Evolutionary conservation across 1,140 invertebrate species (phyloP), one percentile per base, ranked within the genome.

Genomic region (Bombus ignitus): DNA sequence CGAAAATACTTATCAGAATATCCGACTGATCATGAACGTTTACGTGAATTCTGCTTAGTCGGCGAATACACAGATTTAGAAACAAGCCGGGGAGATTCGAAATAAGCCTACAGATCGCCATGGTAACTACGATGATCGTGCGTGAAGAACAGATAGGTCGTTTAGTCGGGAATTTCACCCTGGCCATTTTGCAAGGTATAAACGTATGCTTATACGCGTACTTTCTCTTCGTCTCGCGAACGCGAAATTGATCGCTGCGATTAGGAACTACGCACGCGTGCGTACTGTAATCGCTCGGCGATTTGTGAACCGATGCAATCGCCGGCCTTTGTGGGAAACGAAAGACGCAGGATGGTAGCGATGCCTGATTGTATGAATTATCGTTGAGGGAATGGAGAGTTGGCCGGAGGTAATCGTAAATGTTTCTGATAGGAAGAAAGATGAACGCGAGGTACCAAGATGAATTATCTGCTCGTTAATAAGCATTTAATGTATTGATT

Each of bases 161-260:
- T 37, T 70, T n/a, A 12, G 39, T 65, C 22, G 22, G 25, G 32
- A 47, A 47, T 42, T 53, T 53, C 47, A 53, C 59, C 18, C 10
- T 25, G 62, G 39, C 28, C 32, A 42, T 66, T 79, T 66, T 35
- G 39, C 59, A 39, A 44, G 5, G 37, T n/a, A 18, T 18, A 22
- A 44, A 66, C 37, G 39, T 42, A 44, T 22, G n/a, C 42, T 32
- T 39, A 28, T 37, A 12, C 37, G 68, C 10, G 68, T 28, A 71
- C 18, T 65, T 42, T 66, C 65, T 44, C 76, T 44, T 15, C 59
- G n/a, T 47, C 59, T 42, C 2, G 77, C 22, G 59, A 28, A 66
- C 77, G 62, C 39, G 62, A 79, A 79, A 79, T 35, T 79, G 62
- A 79, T 74, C 39, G 28, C 32, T 5, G 22, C n/a, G 73, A 74